phyloP scores from a whole-genome alignment of 2,888 invertebrate genomes.

The Tetragnatha montana region DNA sequence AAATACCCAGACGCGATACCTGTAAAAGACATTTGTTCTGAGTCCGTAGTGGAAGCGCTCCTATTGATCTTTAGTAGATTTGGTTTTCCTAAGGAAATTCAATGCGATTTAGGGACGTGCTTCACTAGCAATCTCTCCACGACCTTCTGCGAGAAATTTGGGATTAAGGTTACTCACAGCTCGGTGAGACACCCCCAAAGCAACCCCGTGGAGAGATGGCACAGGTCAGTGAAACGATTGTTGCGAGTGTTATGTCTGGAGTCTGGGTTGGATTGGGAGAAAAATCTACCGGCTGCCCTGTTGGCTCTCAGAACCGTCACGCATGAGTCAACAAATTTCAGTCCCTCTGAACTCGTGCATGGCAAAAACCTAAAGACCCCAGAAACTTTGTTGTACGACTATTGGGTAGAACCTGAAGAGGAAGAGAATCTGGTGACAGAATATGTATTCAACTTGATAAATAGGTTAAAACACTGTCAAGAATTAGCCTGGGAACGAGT shows the following conservation, averaged over 20 bases:
- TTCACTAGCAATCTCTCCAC: neutral
- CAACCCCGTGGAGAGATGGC: constrained; percentile 9
- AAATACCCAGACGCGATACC: constrained; percentile 21
- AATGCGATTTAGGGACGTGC: neutral
- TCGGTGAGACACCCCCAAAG: too few relatives aligned
- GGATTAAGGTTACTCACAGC: neutral
- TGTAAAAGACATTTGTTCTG: neutral
- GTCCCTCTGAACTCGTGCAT: too few relatives aligned
- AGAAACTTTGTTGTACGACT: too few relatives aligned
- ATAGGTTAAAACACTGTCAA: too few relatives aligned
- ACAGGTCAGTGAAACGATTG: neutral
- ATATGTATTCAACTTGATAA: too few relatives aligned
- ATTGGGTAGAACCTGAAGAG: too few relatives aligned
- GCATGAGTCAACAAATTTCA: too few relatives aligned
- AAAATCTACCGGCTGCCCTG: too few relatives aligned
- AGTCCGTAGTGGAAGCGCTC: neutral
- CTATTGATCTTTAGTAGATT: constrained; percentile 11
- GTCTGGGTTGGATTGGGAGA: neutral
- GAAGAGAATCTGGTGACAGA: too few relatives aligned
- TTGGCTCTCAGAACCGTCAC: too few relatives aligned
- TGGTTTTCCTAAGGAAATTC: neutral
- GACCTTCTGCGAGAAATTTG: neutral
- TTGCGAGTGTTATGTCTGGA: constrained; percentile 11
- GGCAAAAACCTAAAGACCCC: too few relatives aligned
- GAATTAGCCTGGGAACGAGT: too few relatives aligned